phyloP scores from a whole-genome alignment of 2,797 vertebrate genomes.

The Cyclura pinguis region DNA sequence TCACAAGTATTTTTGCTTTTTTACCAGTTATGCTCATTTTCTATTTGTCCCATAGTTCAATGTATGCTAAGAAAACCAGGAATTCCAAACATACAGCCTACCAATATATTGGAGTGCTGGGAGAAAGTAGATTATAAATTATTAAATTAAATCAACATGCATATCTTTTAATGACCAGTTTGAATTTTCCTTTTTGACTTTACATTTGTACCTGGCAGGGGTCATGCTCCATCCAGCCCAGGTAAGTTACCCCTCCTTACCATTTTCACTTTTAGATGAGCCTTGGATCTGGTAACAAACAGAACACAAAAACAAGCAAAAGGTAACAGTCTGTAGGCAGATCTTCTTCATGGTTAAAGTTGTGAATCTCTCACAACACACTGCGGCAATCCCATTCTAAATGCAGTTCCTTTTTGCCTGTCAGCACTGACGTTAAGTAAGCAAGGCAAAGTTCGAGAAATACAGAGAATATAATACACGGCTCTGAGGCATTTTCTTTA shows the following conservation, averaged over 20 bases:
- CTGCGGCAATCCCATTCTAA: not conserved
- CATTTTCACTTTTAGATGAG: not conserved
- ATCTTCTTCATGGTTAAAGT: not conserved
- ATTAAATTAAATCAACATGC: too few species aligned
- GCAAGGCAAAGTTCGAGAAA: conserved; percentile 21
- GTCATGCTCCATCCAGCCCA: not conserved
- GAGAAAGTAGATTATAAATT: too few species aligned
- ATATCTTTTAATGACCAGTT: too few species aligned
- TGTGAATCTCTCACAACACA: not conserved
- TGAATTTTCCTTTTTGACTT: not conserved
- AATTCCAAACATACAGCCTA: too few species aligned
- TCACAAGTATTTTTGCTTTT: not conserved
- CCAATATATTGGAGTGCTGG: too few species aligned
- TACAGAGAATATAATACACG: conserved; percentile 4
- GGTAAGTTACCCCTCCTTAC: not conserved
- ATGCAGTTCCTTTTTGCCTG: conserved; percentile 15
- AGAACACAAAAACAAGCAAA: too few species aligned
- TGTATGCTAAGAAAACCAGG: not conserved
- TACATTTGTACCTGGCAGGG: not conserved
- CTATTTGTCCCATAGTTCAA: not conserved
- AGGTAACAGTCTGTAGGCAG: not conserved
- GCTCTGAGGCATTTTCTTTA: conserved; percentile 20
- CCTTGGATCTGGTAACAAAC: too few species aligned
- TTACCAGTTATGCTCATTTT: not conserved
- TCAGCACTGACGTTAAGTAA: conserved; percentile 37